Evolutionary conservation across 2,797 vertebrate genomes (phyloP), one percentile per base, ranked within the genome.

Genomic region (Enteromius afrohamiltoni): DNA sequence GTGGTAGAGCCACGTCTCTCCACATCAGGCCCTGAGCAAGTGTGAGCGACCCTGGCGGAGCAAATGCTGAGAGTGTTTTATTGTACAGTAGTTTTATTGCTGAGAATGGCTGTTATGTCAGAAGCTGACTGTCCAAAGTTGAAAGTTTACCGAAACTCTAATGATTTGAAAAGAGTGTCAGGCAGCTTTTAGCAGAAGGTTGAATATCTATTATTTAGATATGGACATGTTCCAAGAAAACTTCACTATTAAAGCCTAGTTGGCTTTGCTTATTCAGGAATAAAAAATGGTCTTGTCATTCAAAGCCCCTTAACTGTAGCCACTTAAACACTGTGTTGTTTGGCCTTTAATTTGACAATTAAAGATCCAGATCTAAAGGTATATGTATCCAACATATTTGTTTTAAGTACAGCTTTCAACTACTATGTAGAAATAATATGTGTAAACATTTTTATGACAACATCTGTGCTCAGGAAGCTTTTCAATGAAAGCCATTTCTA

Each of bases 1-100:
- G 60, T 45, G 3, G 62, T 37, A 58, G 53, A 6, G 45, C n/a
- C 8, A 1, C n/a, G 62, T 83, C 81, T 82, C 58, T 82, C 45
- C 70, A n/a, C 47, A 83, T 83, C 49, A 68, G 47, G 31, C 71
- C 45, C 16, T 53, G 58, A 45, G 55, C 6, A 31, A 75, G 16
- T 64, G 31, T 53, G 70, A 82, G 60, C 6, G 14, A 10, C 23
- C 17, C 71, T 34, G 71, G 76, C 34, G 31, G 71, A 49, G 55
- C 21, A 26, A 82, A 37, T 51, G 45, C 45, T 67, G 70, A 34
- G 65, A 73, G 58, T 4, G 42, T 26, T 75, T 64, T 64, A 3
- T 21, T 73, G 23, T 40, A 47, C 45, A 47, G 45, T 16, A 60
- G 40, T 21, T 62, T 47, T 77, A 62, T 34, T 51, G 60, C 77